phyloP scores from a whole-genome alignment of 2,113 vertebrate species.

The Entomyzon cyanotis region DNA sequence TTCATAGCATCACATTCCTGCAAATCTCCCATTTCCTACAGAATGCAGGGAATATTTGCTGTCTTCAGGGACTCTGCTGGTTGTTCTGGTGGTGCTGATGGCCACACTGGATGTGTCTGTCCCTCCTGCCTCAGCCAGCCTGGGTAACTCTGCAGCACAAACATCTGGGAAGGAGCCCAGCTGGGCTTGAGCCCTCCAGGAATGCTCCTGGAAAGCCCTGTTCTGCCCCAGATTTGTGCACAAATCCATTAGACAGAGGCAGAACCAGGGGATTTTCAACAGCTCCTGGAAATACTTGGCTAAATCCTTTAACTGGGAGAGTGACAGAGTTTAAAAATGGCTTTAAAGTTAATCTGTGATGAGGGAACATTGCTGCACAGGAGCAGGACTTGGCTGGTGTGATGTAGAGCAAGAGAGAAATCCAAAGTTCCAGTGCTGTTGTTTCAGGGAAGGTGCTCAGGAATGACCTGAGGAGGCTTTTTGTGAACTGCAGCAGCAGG shows the following conservation, averaged over 20 bases:
- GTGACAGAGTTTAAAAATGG: background rate
- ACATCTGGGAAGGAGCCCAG: background rate
- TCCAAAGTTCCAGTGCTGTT: background rate
- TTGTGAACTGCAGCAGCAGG: background rate
- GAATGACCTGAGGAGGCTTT: background rate
- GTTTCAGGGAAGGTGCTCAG: background rate
- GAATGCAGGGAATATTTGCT: background rate
- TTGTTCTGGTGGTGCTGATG: background rate
- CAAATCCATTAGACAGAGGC: background rate
- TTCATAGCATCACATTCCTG: background rate
- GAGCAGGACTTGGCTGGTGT: background rate
- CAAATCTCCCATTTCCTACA: accelerated
- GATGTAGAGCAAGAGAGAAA: background rate
- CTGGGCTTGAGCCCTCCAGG: background rate
- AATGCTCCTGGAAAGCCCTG: background rate
- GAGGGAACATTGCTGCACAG: background rate
- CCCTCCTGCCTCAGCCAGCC: background rate
- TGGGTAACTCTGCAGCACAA: background rate
- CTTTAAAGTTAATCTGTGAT: background rate
- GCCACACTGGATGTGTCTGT: background rate
- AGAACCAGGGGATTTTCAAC: background rate
- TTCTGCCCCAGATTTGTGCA: background rate
- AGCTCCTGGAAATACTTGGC: background rate
- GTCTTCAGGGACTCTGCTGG: background rate
- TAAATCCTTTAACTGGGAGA: background rate